Evolutionary conservation across 2,113 vertebrate species (phyloP).

Genomic region (Otolemur garnettii): DNA sequence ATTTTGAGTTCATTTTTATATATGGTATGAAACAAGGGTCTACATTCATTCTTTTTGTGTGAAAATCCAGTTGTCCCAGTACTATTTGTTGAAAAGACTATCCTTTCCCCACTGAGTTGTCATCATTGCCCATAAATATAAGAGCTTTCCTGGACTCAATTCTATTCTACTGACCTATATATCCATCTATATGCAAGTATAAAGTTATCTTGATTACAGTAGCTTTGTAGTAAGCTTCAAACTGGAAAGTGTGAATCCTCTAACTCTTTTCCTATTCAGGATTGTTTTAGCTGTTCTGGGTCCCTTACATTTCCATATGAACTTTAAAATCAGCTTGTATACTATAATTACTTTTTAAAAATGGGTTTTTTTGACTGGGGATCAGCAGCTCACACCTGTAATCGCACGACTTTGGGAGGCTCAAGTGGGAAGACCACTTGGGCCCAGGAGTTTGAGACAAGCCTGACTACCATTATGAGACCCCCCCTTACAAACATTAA

Average conservation of each 20-base stretch:
- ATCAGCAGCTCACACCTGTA: too few relatives aligned
- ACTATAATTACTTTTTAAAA: not conserved
- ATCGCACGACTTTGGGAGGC: too few relatives aligned
- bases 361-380: not conserved
- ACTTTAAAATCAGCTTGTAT: not conserved
- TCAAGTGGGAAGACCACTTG: too few relatives aligned
- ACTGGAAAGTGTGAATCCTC: not conserved
- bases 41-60: conserved; percentile 9
- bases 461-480: too few relatives aligned
- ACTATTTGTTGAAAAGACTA: not conserved
- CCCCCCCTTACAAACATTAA: too few relatives aligned
- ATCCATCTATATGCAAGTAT: not conserved
- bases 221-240: not conserved
- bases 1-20: not conserved
- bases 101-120: not conserved
- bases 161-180: not conserved
- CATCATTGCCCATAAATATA: not conserved
- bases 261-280: not conserved
- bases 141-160: not conserved
- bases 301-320: not conserved
- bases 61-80: not conserved
- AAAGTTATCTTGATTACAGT: not conserved
- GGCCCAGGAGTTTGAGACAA: too few relatives aligned
- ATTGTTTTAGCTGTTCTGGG: conserved; percentile 35
- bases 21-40: not conserved